Conservation (phyloP, 2,113 vertebrate species). For the Channa maculata region DNA sequence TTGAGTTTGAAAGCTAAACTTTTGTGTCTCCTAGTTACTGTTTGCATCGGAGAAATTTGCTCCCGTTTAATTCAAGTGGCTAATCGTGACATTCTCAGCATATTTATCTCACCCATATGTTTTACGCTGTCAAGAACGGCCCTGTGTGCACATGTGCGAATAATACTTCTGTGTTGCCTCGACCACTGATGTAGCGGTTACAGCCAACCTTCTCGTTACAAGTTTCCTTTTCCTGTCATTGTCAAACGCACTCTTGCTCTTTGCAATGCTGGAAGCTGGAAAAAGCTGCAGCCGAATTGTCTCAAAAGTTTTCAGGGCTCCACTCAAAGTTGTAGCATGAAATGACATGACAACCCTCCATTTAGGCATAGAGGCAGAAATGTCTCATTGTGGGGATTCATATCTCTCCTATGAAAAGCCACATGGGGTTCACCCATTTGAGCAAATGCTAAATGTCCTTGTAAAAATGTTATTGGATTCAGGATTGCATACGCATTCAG, state of each 20-base stretch:
- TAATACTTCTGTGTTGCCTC: not conserved
- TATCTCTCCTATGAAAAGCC: no score
- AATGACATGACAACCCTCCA: not conserved
- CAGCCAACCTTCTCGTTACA: conserved; percentile 53
- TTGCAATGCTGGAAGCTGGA: conserved; percentile 57
- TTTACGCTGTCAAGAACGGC: not conserved
- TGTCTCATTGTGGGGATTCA: no score
- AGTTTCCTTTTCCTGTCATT: conserved; percentile 81
- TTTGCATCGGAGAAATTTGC: conserved; percentile 16
- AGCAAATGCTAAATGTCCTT: no score
- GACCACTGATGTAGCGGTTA: not conserved
- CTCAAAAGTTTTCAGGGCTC: conserved; percentile 21
- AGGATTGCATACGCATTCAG: no score
- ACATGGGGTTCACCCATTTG: no score
- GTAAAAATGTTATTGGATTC: no score
- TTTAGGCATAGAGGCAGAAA: conserved; percentile 28
- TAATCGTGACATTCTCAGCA: no score
- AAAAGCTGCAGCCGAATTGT: conserved; percentile 42
- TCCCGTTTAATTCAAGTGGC: no score
- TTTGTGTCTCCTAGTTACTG: conserved; percentile 26
- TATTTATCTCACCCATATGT: not conserved
- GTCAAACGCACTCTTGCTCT: conserved; percentile 67
- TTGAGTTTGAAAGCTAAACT: no score
- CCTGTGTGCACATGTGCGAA: not conserved
- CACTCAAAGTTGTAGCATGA: conserved; percentile 33